phyloP scores from a whole-genome alignment of 2,888 invertebrate species.

The Drosophila eohydei region DNA sequence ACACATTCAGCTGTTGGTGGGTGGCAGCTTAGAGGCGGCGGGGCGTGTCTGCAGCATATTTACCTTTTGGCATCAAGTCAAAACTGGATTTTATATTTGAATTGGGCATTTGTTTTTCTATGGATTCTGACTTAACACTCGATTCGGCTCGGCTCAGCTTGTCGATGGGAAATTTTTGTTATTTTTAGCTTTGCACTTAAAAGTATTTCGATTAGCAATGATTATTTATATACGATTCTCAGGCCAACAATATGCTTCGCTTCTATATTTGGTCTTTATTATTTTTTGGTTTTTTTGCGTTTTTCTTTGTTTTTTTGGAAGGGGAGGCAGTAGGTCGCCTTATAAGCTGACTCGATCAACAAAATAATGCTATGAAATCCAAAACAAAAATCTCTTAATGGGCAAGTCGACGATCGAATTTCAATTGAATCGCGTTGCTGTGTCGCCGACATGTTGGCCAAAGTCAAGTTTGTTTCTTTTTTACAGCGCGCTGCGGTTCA shows the following conservation, averaged over 20 bases:
- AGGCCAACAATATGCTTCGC: constrained; percentile 1
- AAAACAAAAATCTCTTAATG: constrained; percentile 46
- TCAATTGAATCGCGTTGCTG: constrained; percentile 35
- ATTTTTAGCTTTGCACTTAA: constrained; percentile 9
- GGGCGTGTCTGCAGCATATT: constrained; percentile 25
- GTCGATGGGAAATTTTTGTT: not conserved
- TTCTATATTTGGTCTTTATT: constrained; percentile 35
- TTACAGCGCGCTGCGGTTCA: constrained; percentile 44
- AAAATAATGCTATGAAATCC: constrained; percentile 34
- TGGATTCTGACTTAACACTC: not conserved
- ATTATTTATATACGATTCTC: constrained; percentile 1
- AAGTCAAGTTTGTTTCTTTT: constrained; percentile 18
- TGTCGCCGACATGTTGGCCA: constrained; percentile 8
- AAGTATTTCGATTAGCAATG: constrained; percentile 4
- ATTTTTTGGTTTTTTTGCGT: not conserved
- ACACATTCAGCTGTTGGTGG: constrained; percentile 27
- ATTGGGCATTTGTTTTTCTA: not conserved
- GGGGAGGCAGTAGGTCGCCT: constrained; percentile 34
- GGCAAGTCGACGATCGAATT: constrained; percentile 46
- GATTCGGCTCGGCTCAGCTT: not conserved
- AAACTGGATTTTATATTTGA: constrained; percentile 34
- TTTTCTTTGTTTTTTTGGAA: not conserved
- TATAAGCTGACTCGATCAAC: constrained; percentile 45
- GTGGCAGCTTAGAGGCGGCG: constrained; percentile 27
- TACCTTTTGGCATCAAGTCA: constrained; percentile 43